Base-by-base conservation (phyloP, 2,113 vertebrate species). In the Xiphophorus hellerii region DNA sequence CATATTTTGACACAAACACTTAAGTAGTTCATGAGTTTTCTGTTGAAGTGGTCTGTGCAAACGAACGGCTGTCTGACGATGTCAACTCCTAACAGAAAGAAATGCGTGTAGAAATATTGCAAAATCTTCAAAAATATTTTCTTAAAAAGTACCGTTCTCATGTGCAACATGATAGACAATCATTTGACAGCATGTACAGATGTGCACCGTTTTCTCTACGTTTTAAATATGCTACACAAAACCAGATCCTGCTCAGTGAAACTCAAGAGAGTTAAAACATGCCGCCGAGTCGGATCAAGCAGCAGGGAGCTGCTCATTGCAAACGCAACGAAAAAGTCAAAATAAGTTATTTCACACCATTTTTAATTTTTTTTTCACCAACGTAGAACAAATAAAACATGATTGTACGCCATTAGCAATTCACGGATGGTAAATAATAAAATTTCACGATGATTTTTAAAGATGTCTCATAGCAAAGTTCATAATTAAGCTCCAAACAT, bases 171-270 rank as follows among this genome's bases (percentile, higher is more conserved):
- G 75, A 86, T 73, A 78, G 20, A 48, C 44, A 48, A 85, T 88
- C 69, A 66, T 76, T 63, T 66, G 62, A 85, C 44, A 71, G n/a
- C 77, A 80, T 74, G 78, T 79, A 86, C 81, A 80, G 71, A 89
- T 71, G 75, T 74, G 64, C 74, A 84, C 31, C 62, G 73, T 73
- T 77, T 77, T 58, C 73, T 87, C 61, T 83, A 69, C 81, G 77
- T 78, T 76, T 84, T 85, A 73, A 83, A 87, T 87, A 86, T 87
- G 81, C 83, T 85, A 89, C 84, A 88, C 75, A 81, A 69, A 75
- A 75, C 62, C 74, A 64, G 30, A 30, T 62, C 28, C 62, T 72
- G 37, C 37, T 76, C 61, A 63, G 15, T 44, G 54, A 78, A 77
- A 82, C 54, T 60, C 6, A 67, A 61, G 66, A 78, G 8, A 0